Conservation (phyloP, 2,888 invertebrate genomes). For the Mylabris sibirica region DNA sequence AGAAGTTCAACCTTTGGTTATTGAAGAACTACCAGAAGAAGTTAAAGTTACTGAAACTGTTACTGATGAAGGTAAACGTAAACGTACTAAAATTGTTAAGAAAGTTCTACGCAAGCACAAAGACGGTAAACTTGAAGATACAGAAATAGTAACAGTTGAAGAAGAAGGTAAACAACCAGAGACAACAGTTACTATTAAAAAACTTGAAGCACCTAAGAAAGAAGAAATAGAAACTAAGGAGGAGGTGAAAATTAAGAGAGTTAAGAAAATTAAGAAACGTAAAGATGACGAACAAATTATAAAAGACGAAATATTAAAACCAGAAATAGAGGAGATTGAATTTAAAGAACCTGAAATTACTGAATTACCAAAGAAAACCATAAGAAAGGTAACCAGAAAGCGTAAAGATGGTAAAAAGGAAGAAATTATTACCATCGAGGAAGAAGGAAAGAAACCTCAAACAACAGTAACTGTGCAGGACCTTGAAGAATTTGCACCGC, state of each 20-base stretch:
- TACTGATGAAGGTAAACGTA: conserved; percentile 47
- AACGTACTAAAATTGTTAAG: conserved; percentile 52
- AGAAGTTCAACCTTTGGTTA: background rate
- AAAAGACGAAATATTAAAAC: background rate
- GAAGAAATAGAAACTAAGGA: conserved; percentile 39
- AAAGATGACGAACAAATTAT: background rate
- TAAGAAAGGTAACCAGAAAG: conserved; percentile 38
- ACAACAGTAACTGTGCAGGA: too few relatives aligned
- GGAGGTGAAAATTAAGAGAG: conserved; percentile 52
- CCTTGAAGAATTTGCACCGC: too few relatives aligned
- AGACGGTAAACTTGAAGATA: conserved; percentile 54
- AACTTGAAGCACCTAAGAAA: conserved; percentile 29
- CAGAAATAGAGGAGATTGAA: conserved; percentile 24
- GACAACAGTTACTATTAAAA: conserved; percentile 48
- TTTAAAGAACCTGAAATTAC: conserved; percentile 50
- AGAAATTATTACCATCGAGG: conserved; percentile 41
- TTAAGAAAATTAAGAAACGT: conserved; percentile 28
- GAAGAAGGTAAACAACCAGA: conserved; percentile 51
- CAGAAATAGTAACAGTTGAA: conserved; percentile 57
- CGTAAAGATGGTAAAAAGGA: conserved; percentile 47
- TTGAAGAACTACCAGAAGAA: conserved; percentile 37
- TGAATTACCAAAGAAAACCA: too few relatives aligned
- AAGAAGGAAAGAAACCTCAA: too few relatives aligned
- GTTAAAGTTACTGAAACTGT: conserved; percentile 43
- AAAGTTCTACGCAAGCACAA: conserved; percentile 58